Conservation (phyloP, 1,140 invertebrate genomes). For the Ips typographus region DNA sequence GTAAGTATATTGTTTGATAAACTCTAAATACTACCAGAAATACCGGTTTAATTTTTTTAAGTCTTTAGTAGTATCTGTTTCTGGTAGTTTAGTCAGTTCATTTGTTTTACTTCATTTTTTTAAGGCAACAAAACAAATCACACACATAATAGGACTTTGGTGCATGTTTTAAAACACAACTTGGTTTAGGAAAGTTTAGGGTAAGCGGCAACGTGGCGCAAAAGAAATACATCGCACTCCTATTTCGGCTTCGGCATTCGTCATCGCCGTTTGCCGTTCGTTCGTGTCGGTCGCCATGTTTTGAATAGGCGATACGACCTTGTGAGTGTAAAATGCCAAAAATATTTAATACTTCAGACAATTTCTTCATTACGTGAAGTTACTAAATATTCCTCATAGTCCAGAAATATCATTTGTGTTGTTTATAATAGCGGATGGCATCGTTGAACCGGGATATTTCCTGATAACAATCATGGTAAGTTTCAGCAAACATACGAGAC, state of each 20-base stretch:
- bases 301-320: conserved; percentile 57
- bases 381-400: conserved; percentile 54
- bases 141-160: no score
- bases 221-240: conserved; percentile 1
- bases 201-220: conserved; percentile 6
- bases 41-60: no score
- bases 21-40: no score
- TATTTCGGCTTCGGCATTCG: conserved; percentile 5
- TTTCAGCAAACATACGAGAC: conserved; percentile 49
- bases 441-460: conserved; percentile 55
- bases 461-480: conserved; percentile 66
- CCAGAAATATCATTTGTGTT: conserved; percentile 50
- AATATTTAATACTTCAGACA: conserved; percentile 56
- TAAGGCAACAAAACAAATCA: no score
- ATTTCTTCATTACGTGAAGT: conserved; percentile 57
- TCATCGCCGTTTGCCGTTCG: neutral
- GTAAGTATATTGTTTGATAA: no score
- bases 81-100: no score
- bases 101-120: no score
- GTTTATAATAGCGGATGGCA: conserved; percentile 57
- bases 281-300: conserved; percentile 59
- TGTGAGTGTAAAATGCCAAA: conserved; percentile 57
- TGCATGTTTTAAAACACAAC: no score
- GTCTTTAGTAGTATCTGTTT: no score
- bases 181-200: no score